A percentile compares a stretch with the other conserved stretches of the same genome.
Evolutionary conservation across 1,140 invertebrate genomes (phyloP).

Genomic region (Tetragnatha versicolor): DNA sequence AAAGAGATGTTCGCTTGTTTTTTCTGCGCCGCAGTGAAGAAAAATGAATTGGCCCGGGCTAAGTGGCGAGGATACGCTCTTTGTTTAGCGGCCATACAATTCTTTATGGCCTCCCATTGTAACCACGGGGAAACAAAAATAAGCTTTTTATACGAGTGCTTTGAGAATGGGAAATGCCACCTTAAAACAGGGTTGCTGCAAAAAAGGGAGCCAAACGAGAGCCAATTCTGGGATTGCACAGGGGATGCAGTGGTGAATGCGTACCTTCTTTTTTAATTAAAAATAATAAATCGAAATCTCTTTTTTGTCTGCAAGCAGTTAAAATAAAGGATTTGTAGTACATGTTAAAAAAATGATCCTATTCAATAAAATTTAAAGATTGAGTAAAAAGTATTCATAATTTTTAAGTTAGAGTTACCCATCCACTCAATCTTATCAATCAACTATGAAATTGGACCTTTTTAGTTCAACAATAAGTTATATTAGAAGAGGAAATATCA

Average conservation of each 20-base stretch:
- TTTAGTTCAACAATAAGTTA: too few species aligned
- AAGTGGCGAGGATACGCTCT: constrained; percentile 47
- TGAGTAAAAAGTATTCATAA: not conserved
- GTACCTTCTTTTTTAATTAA: not conserved
- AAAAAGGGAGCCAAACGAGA: not conserved
- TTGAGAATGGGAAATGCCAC: constrained; percentile 51
- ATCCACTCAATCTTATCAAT: too few species aligned
- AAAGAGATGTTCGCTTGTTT: too few species aligned
- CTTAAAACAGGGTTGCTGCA: constrained; percentile 42
- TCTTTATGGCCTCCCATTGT: constrained; percentile 54
- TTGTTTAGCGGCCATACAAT: constrained; percentile 55
- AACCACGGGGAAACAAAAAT: constrained; percentile 54
- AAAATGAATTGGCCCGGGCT: constrained; percentile 53
- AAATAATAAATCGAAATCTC: not conserved
- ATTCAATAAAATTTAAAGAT: not conserved
- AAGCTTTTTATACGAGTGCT: constrained; percentile 55
- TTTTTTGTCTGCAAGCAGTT: not conserved
- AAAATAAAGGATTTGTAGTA: not conserved
- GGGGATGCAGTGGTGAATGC: not conserved
- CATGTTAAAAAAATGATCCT: not conserved
- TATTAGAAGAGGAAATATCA: too few species aligned
- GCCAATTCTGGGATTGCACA: not conserved
- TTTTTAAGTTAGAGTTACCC: not conserved
- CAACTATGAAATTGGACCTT: too few species aligned
- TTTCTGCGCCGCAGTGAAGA: constrained; percentile 37